Conservation (phyloP, 53 echinoderm and acorn worm species). For the Paelopatides confundens region DNA sequence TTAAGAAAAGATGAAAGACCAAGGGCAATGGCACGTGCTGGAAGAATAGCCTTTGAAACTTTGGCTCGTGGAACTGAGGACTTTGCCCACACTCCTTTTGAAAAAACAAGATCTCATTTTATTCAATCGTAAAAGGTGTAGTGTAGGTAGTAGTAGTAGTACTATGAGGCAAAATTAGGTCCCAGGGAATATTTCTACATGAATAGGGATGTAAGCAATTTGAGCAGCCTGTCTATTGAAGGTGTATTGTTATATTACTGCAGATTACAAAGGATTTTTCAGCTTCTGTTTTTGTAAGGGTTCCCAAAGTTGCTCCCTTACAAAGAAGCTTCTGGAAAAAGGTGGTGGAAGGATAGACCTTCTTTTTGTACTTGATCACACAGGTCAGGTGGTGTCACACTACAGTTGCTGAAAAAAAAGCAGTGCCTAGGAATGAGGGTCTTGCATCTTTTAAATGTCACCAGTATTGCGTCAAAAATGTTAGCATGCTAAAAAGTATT, state of each 20-base stretch:
- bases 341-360: background rate
- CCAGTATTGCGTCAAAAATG: too few species aligned
- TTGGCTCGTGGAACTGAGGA: slow-evolving; percentile 10
- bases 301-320: background rate
- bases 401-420: too few species aligned
- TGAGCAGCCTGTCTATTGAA: background rate
- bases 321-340: background rate
- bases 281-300: background rate
- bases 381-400: background rate
- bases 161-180: slow-evolving; percentile 10
- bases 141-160: too few species aligned
- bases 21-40: slow-evolving; percentile 25
- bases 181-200: slow-evolving; percentile 31
- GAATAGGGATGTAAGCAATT: slow-evolving; percentile 29
- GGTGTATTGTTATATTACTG: background rate
- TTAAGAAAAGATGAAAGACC: background rate
- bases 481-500: too few species aligned
- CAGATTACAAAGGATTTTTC: background rate
- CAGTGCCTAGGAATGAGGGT: too few species aligned
- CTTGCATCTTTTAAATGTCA: too few species aligned
- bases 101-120: slow-evolving; percentile 3
- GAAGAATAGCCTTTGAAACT: slow-evolving; percentile 34
- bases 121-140: slow-evolving; percentile 6
- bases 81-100: background rate
- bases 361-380: background rate